Percentiles rank a stretch among this genome's conserved stretches.
These are phyloP conservation scores for Sebastes miniatus DNA, from an alignment of 2,797 vertebrate genomes.

Conservation along the genomic window DNA sequence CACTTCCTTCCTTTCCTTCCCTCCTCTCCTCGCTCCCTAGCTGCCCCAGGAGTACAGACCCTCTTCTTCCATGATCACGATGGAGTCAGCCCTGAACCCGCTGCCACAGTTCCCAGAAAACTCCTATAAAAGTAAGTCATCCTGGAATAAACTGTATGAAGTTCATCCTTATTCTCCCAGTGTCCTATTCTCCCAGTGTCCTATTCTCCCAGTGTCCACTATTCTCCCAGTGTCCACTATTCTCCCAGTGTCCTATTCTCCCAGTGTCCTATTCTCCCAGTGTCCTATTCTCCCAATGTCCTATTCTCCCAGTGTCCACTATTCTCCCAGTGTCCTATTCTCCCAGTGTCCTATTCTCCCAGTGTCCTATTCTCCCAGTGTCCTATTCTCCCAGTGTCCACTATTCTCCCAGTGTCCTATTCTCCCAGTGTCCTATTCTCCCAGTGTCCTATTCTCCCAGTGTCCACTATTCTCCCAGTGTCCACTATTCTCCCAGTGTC, in stretches of 20 bases:
- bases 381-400: not conserved
- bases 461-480: too few species aligned
- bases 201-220: not conserved
- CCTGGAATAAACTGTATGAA: not conserved
- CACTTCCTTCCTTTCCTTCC: not conserved
- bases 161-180: not conserved
- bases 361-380: not conserved
- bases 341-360: too few species aligned
- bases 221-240: not conserved
- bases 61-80: constrained; percentile 39
- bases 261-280: not conserved
- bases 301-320: too few species aligned
- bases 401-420: too few species aligned
- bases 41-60: not conserved
- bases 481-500: too few species aligned
- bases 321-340: too few species aligned
- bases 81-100: constrained; percentile 60
- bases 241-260: too few species aligned
- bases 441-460: not conserved
- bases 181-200: not conserved
- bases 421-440: not conserved
- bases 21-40: not conserved
- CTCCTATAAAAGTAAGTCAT: constrained; percentile 74
- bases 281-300: not conserved
- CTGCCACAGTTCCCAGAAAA: constrained; percentile 62